These are phyloP conservation scores for Mungos mungo DNA, from an alignment of 2,113 vertebrate genomes.

Conservation along the genomic window DNA sequence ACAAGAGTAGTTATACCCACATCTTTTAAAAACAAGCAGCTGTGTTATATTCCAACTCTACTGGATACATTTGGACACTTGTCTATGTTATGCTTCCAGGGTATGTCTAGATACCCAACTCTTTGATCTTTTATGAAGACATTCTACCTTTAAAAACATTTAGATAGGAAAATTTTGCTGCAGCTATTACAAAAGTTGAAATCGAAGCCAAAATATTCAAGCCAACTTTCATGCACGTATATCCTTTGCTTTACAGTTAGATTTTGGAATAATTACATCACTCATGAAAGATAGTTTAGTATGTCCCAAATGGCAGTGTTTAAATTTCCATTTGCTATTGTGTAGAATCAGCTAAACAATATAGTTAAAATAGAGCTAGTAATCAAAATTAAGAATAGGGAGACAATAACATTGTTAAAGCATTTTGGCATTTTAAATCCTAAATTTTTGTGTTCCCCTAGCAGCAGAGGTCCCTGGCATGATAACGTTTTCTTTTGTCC, in stretches of 20 bases:
- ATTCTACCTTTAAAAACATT: conserved; percentile 36
- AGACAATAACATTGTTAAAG: neutral
- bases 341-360: conserved; percentile 33
- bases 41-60: neutral
- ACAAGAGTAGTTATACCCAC: neutral
- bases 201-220: conserved; percentile 33
- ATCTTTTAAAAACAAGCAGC: neutral
- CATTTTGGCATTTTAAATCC: conserved; percentile 18
- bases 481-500: neutral
- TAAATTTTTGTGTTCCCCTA: neutral
- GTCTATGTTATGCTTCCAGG: conserved; percentile 5
- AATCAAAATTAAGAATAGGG: conserved; percentile 5
- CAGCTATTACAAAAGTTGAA: conserved; percentile 47
- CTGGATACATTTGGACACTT: neutral
- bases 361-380: neutral
- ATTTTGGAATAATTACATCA: conserved; percentile 35
- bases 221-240: neutral
- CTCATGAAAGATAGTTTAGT: conserved; percentile 34
- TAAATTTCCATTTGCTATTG: conserved; percentile 45
- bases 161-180: conserved; percentile 5
- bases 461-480: neutral
- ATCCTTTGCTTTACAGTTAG: neutral
- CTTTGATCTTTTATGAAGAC: conserved; percentile 34
- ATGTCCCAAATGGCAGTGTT: neutral
- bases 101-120: neutral